Conservation (phyloP, 2,797 vertebrate species). For the Cyprinella venusta region DNA sequence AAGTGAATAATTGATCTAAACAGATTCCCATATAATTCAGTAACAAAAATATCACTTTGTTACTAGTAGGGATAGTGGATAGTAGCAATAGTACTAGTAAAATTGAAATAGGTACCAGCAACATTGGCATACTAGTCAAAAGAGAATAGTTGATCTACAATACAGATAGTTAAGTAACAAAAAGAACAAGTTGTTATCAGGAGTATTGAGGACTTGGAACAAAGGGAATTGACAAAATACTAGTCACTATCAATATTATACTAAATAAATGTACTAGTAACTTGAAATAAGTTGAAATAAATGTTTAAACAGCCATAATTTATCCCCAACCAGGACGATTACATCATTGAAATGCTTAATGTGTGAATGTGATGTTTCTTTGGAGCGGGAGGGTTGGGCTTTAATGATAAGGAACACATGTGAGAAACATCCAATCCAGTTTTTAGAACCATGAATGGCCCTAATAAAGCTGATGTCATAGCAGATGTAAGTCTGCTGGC, state of each 20-base stretch:
- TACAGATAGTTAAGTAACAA: not conserved
- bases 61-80: not conserved
- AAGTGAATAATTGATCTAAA: not conserved
- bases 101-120: not conserved
- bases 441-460: slow-evolving; percentile 26
- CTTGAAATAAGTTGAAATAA: not conserved
- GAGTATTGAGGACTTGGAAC: not conserved
- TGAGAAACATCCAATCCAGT: slow-evolving; percentile 36
- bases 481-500: slow-evolving; percentile 23
- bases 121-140: not conserved
- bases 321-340: not conserved
- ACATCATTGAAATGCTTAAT: slow-evolving; percentile 7
- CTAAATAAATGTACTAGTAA: not conserved
- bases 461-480: slow-evolving; percentile 31
- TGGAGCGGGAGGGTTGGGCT: not conserved
- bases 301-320: not conserved
- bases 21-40: not conserved
- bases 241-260: not conserved
- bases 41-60: not conserved
- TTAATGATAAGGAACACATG: slow-evolving; percentile 46
- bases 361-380: slow-evolving; percentile 2
- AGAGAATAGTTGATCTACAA: not conserved
- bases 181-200: not conserved
- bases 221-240: not conserved
- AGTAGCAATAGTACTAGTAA: not conserved